Evolutionary conservation across 35 echinoderm and acorn worm genomes (phyloP).

Genomic region (Lytechinus pictus): DNA sequence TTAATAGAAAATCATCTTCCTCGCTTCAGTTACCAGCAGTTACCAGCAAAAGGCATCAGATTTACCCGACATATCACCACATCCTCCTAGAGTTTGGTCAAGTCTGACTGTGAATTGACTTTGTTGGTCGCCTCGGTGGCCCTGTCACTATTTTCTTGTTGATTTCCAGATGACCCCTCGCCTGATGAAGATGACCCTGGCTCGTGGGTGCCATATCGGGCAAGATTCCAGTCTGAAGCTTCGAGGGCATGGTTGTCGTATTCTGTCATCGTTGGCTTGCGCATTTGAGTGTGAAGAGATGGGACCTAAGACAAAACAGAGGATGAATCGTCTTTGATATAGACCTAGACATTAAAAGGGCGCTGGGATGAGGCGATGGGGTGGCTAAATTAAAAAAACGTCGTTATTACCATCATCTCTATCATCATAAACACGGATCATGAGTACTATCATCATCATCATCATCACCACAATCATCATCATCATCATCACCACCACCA

Average conservation of each 20-base stretch:
- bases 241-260: constrained; percentile 39
- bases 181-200: not conserved
- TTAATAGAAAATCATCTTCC: too few species aligned
- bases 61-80: too few species aligned
- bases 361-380: too few species aligned
- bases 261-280: constrained; percentile 14
- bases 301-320: not conserved
- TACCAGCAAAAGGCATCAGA: too few species aligned
- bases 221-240: constrained; percentile 11
- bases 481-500: not conserved
- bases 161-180: not conserved
- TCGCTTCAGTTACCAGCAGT: too few species aligned
- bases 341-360: too few species aligned
- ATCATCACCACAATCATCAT: not conserved
- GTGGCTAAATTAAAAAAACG: too few species aligned
- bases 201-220: not conserved
- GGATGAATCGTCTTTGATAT: not conserved
- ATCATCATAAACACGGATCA: too few species aligned
- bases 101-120: not conserved
- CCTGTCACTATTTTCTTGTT: not conserved
- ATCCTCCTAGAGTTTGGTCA: not conserved
- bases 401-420: not conserved
- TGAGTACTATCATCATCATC: not conserved
- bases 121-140: not conserved
- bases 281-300: constrained; percentile 14